These are phyloP conservation scores for Mya arenaria DNA, from an alignment of 1,140 invertebrate genomes.

Conservation along the genomic window DNA sequence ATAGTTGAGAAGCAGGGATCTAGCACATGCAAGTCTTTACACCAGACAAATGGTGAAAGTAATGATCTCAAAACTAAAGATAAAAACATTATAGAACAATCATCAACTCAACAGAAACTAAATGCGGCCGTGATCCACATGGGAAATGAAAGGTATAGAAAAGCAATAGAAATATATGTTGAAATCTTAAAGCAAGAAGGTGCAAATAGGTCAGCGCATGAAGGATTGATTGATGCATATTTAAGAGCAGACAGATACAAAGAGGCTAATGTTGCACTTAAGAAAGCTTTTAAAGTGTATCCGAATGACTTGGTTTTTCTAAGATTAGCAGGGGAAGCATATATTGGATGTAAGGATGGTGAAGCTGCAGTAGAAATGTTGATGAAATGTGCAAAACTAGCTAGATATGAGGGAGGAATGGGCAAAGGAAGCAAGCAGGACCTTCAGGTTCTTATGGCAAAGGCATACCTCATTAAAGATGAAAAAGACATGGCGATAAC, in stretches of 20 bases:
- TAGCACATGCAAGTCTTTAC: too few relatives aligned
- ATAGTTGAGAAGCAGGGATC: too few relatives aligned
- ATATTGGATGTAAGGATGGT: constrained; percentile 6
- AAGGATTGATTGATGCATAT: constrained; percentile 30
- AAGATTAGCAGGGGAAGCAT: constrained; percentile 5
- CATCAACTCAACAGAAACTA: too few relatives aligned
- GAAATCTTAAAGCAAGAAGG: constrained; percentile 45
- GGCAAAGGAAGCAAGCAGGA: constrained; percentile 16
- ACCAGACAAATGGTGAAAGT: too few relatives aligned
- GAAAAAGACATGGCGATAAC: constrained; percentile 51
- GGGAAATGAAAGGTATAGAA: constrained; percentile 40
- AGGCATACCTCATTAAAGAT: constrained; percentile 40
- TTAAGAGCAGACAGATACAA: constrained; percentile 32
- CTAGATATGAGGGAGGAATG: constrained; percentile 6
- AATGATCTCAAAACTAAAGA: too few relatives aligned
- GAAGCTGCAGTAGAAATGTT: constrained; percentile 28
- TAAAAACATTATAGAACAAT: too few relatives aligned
- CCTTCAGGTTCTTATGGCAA: constrained; percentile 45
- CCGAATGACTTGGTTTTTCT: constrained; percentile 26
- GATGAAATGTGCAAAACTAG: constrained; percentile 39
- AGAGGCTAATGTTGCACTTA: constrained; percentile 17
- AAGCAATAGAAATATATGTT: constrained; percentile 51
- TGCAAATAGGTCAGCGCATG: background rate
- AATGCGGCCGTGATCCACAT: constrained; percentile 43
- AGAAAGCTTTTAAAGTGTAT: constrained; percentile 27